A percentile compares a stretch with the other conserved stretches of the same genome.
phyloP scores from a whole-genome alignment of 2,113 vertebrate species.

The Centropristis striata region DNA sequence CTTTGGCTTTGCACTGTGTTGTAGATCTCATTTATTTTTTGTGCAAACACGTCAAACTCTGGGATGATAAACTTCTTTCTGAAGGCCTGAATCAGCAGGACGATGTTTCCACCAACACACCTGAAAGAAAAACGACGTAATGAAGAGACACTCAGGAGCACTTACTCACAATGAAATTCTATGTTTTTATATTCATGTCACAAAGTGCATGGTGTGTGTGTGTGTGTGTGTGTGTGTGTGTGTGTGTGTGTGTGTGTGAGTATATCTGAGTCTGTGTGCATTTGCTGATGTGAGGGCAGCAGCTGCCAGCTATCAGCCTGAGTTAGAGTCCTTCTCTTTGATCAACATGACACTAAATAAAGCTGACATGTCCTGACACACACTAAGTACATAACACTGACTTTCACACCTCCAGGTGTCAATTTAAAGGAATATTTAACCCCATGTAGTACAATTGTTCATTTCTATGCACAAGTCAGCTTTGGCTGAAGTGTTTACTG shows the following conservation, averaged over 20 bases:
- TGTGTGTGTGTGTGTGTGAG: not conserved
- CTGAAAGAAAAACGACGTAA: constrained; percentile 74
- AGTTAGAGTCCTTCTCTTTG: constrained; percentile 8
- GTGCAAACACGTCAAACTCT: constrained; percentile 88
- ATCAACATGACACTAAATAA: constrained; percentile 23
- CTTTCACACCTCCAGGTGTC: not conserved
- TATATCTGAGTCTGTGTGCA: not conserved
- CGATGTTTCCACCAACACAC: constrained; percentile 89
- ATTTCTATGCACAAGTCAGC: not conserved
- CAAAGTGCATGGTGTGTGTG: not conserved
- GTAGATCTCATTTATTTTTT: constrained; percentile 89
- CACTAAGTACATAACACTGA: not conserved
- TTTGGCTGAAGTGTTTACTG: too few relatives aligned
- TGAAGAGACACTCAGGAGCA: not conserved
- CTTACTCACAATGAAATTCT: constrained; percentile 3
- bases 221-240: not conserved
- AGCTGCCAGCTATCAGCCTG: constrained; percentile 36
- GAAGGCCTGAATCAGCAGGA: constrained; percentile 91
- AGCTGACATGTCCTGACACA: constrained; percentile 1
- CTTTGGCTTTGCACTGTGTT: constrained; percentile 78
- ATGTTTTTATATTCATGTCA: not conserved
- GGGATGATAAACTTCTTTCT: constrained; percentile 92
- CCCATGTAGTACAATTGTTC: not conserved
- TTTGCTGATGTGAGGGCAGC: constrained; percentile 10
- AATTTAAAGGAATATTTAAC: constrained; percentile 3